Evolutionary conservation across 2,113 vertebrate species (phyloP), one percentile per base, ranked within the genome.

Genomic region (Trinectes maculatus): DNA sequence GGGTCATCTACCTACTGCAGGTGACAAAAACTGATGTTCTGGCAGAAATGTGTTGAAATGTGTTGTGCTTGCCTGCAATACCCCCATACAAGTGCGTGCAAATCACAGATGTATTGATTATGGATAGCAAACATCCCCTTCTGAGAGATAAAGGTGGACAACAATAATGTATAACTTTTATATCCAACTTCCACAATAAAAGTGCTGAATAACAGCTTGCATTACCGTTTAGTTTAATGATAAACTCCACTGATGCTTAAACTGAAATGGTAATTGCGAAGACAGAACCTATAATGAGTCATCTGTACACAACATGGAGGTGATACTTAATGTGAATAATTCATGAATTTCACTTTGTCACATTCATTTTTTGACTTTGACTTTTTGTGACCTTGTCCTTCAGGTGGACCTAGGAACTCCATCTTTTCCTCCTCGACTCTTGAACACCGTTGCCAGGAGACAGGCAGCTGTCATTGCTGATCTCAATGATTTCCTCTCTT

Each of bases 401-500:
- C 24, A 99, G 98, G 94, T 98, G 71, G 97, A 99, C 55, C 87
- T 99, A 0, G 96, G 96, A 33, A 91, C 94, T 12, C 95, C 96
- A 0, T 96, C 94, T 1, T 87, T 98, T 13, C 94, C 95, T 0
- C 36, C 91, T 4, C 85, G 88, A 63, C 87, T 96, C 43, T 68
- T 96, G 69, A 92, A 86, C 1, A 72, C 90, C 12, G 84, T 95
- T 2, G 92, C 87, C 3, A 95, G 94, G 63, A 87, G 77, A 47
- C 97, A 98, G 74, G 94, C 96, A 0, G 84, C 96, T 33, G 90
- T 95, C 66, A 94, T 99, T 3, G 93, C 95, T 22, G 92, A 78
- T 13, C 93, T 99, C 21, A 92, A 94, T 10, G 87, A 85, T 13
- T 92, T 95, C 21, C 91, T 97, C 0, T 24, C 92, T 1, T 78